Evolutionary conservation across 2,113 vertebrate genomes (phyloP).

Genomic region (Rattus norvegicus): DNA sequence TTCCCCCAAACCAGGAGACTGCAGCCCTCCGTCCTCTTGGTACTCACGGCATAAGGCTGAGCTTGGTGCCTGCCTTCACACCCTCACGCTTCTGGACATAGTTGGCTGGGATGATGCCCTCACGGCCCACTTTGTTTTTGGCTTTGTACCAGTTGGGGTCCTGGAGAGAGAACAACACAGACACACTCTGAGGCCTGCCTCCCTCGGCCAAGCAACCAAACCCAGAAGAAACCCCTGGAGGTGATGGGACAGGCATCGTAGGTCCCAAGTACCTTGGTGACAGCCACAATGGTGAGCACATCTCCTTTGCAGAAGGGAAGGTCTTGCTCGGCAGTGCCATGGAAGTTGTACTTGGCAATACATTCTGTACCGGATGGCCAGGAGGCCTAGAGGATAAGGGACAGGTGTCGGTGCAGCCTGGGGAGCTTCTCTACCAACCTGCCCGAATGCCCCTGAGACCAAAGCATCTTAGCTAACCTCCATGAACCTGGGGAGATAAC

Average conservation of each 20-base stretch:
- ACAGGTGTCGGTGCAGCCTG: background rate
- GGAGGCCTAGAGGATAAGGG: slow-evolving; percentile 78
- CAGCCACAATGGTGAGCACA: slow-evolving; percentile 94
- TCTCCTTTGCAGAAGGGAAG: slow-evolving; percentile 98
- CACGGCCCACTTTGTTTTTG: slow-evolving; percentile 93
- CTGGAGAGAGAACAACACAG: slow-evolving; percentile 80
- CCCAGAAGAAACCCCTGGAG: background rate
- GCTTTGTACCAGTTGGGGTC: slow-evolving; percentile 99
- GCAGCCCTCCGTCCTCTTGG: rapidly evolving
- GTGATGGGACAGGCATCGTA: rapidly evolving
- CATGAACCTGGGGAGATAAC: background rate
- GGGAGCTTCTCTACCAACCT: background rate
- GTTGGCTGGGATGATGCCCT: slow-evolving; percentile 97
- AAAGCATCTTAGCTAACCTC: background rate
- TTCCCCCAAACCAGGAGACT: background rate
- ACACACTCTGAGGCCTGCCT: background rate
- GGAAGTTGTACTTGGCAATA: slow-evolving; percentile 97
- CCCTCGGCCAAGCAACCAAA: background rate
- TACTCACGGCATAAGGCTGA: slow-evolving; percentile 99
- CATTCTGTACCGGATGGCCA: slow-evolving; percentile 98
- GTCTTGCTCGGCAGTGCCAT: slow-evolving; percentile 94
- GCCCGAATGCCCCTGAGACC: background rate
- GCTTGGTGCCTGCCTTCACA: slow-evolving; percentile 94
- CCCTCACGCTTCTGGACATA: slow-evolving; percentile 98
- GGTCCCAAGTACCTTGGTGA: slow-evolving; percentile 92